These are phyloP conservation scores for Polypedilum vanderplanki DNA, from an alignment of 1,140 invertebrate species.

Conservation along the genomic window DNA sequence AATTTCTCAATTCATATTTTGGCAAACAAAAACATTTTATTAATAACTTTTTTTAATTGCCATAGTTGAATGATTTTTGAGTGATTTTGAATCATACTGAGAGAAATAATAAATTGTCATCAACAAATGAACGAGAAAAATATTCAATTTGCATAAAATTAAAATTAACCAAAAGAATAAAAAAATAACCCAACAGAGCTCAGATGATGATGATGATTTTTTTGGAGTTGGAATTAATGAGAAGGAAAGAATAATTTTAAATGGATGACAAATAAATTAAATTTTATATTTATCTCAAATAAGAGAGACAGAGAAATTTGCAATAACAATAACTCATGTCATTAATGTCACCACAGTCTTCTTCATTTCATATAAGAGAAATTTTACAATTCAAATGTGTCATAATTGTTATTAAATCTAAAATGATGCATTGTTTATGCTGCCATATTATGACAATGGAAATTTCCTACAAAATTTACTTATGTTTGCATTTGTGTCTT, in stretches of 20 bases:
- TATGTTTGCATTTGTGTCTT: background rate
- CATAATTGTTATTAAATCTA: no score
- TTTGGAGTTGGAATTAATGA: conserved; percentile 18
- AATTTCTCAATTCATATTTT: no score
- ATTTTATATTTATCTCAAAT: no score
- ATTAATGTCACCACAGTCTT: background rate
- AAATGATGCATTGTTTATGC: no score
- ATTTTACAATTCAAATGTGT: no score
- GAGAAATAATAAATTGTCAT: background rate
- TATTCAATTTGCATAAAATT: conserved; percentile 14
- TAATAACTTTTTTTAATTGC: no score
- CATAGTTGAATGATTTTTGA: no score
- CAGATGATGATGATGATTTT: background rate
- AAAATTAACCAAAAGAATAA: no score
- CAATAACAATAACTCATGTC: conserved; percentile 12
- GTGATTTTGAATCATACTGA: background rate
- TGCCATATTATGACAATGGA: background rate
- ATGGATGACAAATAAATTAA: conserved; percentile 13
- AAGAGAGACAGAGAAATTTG: background rate
- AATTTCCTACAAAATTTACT: background rate
- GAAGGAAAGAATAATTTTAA: background rate
- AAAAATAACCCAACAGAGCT: background rate
- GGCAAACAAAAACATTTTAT: no score
- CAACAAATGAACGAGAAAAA: background rate
- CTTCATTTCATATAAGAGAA: no score